Conservation (phyloP, 2,888 invertebrate genomes). For the Leptinotarsa peninsularis region DNA sequence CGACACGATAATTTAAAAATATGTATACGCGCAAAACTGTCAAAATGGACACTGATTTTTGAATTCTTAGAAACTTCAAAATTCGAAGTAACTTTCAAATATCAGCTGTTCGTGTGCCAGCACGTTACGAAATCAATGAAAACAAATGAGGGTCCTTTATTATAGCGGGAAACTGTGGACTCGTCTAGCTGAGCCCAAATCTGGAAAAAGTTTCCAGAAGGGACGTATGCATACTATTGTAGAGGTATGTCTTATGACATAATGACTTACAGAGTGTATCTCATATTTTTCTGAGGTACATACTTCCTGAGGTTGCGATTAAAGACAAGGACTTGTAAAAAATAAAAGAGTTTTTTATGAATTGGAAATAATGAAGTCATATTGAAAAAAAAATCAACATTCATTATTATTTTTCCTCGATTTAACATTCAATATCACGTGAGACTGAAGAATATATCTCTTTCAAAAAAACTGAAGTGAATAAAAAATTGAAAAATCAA, state of each 20-base stretch:
- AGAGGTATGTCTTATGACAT: conserved; percentile 17
- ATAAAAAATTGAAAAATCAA: too few relatives aligned
- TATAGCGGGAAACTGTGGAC: conserved; percentile 43
- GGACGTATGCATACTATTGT: conserved; percentile 27
- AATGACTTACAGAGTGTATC: conserved; percentile 7
- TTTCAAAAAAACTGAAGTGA: too few relatives aligned
- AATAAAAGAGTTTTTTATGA: too few relatives aligned
- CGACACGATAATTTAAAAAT: conserved; percentile 31
- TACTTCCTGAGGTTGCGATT: neutral
- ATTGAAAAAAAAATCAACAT: too few relatives aligned
- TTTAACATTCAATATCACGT: too few relatives aligned
- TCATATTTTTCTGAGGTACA: neutral
- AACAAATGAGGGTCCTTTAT: conserved; percentile 38
- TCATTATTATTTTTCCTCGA: too few relatives aligned
- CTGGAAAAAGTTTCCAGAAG: conserved; percentile 27
- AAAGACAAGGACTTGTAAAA: too few relatives aligned
- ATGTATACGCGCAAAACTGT: conserved; percentile 27
- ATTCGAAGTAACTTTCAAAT: conserved; percentile 28
- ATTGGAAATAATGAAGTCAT: too few relatives aligned
- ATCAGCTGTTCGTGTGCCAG: conserved; percentile 43
- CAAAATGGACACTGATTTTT: conserved; percentile 40
- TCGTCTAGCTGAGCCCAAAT: conserved; percentile 43
- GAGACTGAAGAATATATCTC: too few relatives aligned
- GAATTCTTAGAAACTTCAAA: conserved; percentile 19
- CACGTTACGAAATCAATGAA: conserved; percentile 44